Conservation (phyloP, 2,113 vertebrate species). For the Prionailurus bengalensis region DNA sequence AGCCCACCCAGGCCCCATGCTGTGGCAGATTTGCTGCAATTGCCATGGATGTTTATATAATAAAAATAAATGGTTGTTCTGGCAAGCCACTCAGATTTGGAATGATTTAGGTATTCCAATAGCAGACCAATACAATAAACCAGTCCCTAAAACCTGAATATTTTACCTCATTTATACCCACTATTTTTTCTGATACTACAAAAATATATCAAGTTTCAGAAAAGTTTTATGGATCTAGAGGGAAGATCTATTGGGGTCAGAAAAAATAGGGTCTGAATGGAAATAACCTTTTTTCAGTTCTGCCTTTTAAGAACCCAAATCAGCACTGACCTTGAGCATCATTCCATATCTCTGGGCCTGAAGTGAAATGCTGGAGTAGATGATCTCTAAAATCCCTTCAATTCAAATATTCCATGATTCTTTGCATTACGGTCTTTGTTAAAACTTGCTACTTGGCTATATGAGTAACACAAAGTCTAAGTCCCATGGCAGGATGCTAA, state of each 20-base stretch:
- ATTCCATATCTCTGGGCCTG: not conserved
- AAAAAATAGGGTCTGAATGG: not conserved
- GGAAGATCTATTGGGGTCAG: not conserved
- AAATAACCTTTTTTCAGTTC: slow-evolving; percentile 16
- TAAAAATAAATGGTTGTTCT: not conserved
- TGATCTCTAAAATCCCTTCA: not conserved
- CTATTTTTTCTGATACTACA: not conserved
- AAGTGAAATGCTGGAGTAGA: not conserved
- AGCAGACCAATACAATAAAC: not conserved
- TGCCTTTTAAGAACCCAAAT: not conserved
- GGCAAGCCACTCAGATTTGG: not conserved
- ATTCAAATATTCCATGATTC: not conserved
- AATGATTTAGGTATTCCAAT: not conserved
- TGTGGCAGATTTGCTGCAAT: not conserved
- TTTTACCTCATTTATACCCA: not conserved
- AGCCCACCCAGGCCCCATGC: accelerated
- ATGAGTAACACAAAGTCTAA: not conserved
- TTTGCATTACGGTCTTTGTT: not conserved
- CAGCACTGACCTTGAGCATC: not conserved
- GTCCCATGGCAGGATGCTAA: not conserved
- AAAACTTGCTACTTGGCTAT: not conserved
- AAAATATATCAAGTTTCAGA: not conserved
- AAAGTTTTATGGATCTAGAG: not conserved
- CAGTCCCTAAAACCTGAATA: not conserved
- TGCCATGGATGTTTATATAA: not conserved